phyloP scores from a whole-genome alignment of 2,888 invertebrate species.

The Nomada hirtipes region DNA sequence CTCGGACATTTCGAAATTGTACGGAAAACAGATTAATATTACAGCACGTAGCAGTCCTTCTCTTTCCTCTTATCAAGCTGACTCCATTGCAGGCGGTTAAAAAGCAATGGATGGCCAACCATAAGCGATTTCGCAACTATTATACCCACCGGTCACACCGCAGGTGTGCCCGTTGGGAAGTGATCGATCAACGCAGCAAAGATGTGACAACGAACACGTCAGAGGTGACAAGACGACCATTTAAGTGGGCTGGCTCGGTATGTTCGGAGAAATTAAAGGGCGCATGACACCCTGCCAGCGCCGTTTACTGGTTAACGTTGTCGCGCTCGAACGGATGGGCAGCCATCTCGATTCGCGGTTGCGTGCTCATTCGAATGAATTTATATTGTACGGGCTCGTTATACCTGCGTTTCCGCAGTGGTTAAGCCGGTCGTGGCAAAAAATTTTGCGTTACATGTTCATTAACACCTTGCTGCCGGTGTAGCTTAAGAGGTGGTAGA shows the following conservation, averaged over 20 bases:
- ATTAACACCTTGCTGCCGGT: slow-evolving; percentile 20
- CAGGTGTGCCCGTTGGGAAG: slow-evolving; percentile 51
- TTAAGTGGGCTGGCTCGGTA: slow-evolving; percentile 60
- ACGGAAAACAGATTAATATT: too few relatives aligned
- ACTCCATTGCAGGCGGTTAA: neutral
- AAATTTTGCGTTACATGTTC: slow-evolving; percentile 7
- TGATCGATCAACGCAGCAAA: slow-evolving; percentile 59
- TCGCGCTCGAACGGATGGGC: slow-evolving; percentile 42
- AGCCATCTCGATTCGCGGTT: slow-evolving; percentile 25
- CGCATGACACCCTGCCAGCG: slow-evolving; percentile 59
- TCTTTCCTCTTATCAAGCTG: too few relatives aligned
- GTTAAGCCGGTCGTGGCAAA: neutral
- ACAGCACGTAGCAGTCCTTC: too few relatives aligned
- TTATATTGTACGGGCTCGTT: neutral
- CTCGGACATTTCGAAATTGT: too few relatives aligned
- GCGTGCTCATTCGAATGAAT: slow-evolving; percentile 15
- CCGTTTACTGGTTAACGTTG: slow-evolving; percentile 56
- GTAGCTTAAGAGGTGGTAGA: neutral
- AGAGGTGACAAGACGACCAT: slow-evolving; percentile 27
- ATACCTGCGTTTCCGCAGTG: neutral
- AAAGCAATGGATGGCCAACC: slow-evolving; percentile 24
- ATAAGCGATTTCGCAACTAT: slow-evolving; percentile 50
- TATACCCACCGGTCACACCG: slow-evolving; percentile 46
- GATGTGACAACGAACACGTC: slow-evolving; percentile 57
- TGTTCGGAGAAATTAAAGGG: slow-evolving; percentile 72